phyloP scores from a whole-genome alignment of 2,797 vertebrate species.

The Simalia tracyae region DNA sequence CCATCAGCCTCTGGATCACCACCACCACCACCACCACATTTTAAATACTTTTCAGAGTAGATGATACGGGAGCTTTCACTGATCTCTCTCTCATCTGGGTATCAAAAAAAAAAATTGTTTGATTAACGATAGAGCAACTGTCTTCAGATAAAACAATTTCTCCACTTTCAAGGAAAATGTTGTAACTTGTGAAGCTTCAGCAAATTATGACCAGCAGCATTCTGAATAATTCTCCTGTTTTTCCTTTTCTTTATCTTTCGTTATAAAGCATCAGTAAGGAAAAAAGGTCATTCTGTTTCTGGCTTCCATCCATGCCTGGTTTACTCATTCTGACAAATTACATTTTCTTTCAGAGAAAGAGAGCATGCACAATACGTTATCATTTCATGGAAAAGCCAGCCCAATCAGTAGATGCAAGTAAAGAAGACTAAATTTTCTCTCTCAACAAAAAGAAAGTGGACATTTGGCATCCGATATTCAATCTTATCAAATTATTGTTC shows the following conservation, averaged over 20 bases:
- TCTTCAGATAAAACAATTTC: not conserved
- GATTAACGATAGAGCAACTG: conserved; percentile 18
- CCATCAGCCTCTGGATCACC: conserved; percentile 1
- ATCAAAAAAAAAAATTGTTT: not conserved
- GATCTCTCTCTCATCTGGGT: not conserved
- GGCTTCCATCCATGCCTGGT: not conserved
- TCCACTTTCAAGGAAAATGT: not conserved
- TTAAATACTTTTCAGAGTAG: not conserved
- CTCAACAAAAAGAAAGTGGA: not conserved
- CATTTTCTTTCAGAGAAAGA: too few relatives aligned
- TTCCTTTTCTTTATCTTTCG: not conserved
- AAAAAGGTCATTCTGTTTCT: not conserved
- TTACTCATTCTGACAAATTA: too few relatives aligned
- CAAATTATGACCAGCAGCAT: not conserved
- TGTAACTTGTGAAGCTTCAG: conserved; percentile 4
- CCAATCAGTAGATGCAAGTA: not conserved
- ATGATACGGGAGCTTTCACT: not conserved
- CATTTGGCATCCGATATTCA: not conserved
- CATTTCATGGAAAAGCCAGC: too few relatives aligned
- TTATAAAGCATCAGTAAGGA: not conserved
- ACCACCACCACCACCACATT: not conserved
- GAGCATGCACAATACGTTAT: too few relatives aligned
- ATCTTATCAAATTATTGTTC: not conserved
- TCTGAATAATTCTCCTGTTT: too few relatives aligned
- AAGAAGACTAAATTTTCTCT: not conserved